A percentile compares a stretch with the other conserved stretches of the same genome.
These are phyloP conservation scores for Ptychoptera albimana DNA, from an alignment of 2,888 invertebrate species.

Conservation along the genomic window DNA sequence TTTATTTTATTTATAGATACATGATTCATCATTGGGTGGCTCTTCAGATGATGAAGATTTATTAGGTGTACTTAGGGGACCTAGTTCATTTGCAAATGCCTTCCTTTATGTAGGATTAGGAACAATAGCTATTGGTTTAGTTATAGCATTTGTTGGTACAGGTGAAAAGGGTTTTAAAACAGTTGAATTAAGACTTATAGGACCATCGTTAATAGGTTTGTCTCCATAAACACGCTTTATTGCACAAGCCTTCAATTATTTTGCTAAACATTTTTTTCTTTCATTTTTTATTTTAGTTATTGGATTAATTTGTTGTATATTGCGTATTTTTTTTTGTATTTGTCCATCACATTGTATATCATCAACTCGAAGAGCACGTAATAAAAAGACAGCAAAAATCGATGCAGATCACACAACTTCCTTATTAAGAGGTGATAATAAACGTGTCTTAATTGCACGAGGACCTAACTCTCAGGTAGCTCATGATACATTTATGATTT, in stretches of 20 bases:
- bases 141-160: conserved; percentile 79
- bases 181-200: conserved; percentile 69
- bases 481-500: no score
- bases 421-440: conserved; percentile 25
- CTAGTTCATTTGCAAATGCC: conserved; percentile 69
- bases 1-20: conserved; percentile 40
- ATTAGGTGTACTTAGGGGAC: conserved; percentile 44
- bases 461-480: conserved; percentile 24
- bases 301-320: conserved; percentile 66
- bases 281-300: conserved; percentile 33
- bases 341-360: conserved; percentile 62
- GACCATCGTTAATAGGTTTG: conserved; percentile 56
- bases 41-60: conserved; percentile 60
- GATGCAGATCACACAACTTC: conserved; percentile 32
- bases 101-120: conserved; percentile 74
- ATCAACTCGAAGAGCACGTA: conserved; percentile 44
- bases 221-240: neutral
- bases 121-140: conserved; percentile 66
- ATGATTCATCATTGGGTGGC: conserved; percentile 69
- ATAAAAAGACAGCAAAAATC: conserved; percentile 32
- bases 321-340: conserved; percentile 70
- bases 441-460: conserved; percentile 28
- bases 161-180: conserved; percentile 83
- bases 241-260: neutral
- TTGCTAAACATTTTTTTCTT: neutral